These are phyloP conservation scores for Catharus fuscescens DNA, from an alignment of 2,113 vertebrate genomes.

Conservation along the genomic window DNA sequence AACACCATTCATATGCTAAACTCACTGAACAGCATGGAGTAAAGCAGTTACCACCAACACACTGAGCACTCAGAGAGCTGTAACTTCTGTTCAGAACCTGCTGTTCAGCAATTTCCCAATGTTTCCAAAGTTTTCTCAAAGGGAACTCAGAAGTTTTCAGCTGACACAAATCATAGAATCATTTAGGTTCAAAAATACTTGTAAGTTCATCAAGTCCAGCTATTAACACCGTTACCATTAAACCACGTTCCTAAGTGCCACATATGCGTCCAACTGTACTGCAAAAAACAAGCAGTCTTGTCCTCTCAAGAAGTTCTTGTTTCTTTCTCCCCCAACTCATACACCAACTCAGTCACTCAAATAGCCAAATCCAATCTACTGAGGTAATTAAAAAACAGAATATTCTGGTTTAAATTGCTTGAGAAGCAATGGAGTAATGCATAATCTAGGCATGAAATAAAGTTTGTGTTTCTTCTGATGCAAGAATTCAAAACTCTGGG, in stretches of 20 bases:
- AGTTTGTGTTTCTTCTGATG: neutral
- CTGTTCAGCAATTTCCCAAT: neutral
- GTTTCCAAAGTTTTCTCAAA: neutral
- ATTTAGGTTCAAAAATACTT: neutral
- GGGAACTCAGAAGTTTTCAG: neutral
- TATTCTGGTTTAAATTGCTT: neutral
- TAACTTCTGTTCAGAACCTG: neutral
- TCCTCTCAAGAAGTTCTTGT: neutral
- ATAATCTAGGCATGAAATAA: neutral
- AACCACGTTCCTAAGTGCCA: neutral
- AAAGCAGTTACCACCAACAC: neutral
- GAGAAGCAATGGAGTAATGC: neutral
- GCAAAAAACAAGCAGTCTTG: neutral
- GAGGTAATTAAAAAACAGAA: neutral
- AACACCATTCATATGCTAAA: neutral
- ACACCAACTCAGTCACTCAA: neutral
- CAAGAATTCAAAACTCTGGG: neutral
- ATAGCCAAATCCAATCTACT: neutral
- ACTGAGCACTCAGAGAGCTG: neutral
- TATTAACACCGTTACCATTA: neutral
- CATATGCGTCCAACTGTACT: neutral
- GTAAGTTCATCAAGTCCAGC: neutral
- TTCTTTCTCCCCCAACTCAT: neutral
- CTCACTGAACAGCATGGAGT: neutral
- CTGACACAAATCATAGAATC: neutral